Evolutionary conservation across 2,113 vertebrate genomes (phyloP).

Genomic region (Mystacornis crossleyi): DNA sequence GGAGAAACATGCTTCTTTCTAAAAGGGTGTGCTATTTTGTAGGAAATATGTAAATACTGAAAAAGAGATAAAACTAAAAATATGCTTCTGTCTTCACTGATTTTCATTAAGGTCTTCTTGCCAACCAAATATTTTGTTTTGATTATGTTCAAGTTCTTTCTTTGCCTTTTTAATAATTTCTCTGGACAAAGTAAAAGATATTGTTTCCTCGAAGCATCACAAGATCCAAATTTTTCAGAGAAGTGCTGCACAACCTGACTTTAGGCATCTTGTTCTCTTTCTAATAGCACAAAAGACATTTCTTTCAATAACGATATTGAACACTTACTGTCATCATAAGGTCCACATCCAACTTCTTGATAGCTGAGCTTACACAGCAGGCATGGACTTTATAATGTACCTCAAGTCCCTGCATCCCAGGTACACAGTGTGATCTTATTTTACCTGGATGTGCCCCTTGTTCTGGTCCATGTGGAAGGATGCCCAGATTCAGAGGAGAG

Average conservation of each 20-base stretch:
- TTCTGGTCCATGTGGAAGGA: background rate
- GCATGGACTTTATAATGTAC: background rate
- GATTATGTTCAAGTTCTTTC: background rate
- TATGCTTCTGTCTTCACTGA: background rate
- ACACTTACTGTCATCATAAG: background rate
- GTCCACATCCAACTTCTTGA: background rate
- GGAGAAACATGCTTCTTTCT: background rate
- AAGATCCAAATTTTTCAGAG: background rate
- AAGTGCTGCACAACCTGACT: background rate
- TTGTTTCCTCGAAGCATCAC: fast-evolving
- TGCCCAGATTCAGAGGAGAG: background rate
- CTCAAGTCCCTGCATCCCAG: background rate
- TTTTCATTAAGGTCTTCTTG: background rate
- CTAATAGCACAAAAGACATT: background rate
- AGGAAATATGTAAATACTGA: background rate
- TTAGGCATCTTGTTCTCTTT: background rate
- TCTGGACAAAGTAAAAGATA: background rate
- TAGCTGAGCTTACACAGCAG: background rate
- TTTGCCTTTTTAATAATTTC: background rate
- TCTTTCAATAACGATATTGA: background rate
- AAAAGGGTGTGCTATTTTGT: background rate
- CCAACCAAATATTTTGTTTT: background rate
- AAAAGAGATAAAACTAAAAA: background rate
- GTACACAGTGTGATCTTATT: background rate
- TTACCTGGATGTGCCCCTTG: background rate